A percentile compares a stretch with the other conserved stretches of the same genome.
phyloP scores from a whole-genome alignment of 2,797 vertebrate genomes.

The Micropoecilia bifurca region DNA sequence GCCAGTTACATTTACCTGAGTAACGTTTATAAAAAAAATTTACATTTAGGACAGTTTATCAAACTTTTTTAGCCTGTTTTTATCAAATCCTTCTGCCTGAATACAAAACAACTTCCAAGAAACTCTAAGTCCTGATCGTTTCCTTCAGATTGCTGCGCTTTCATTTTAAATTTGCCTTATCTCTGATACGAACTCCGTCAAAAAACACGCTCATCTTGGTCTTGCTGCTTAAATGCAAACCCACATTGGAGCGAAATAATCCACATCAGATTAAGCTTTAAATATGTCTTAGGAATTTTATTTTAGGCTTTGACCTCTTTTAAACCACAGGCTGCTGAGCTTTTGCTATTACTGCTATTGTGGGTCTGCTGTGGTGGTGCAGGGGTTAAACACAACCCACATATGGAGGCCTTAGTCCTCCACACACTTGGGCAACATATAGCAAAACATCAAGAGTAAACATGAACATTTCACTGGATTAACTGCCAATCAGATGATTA shows the following conservation, averaged over 20 bases:
- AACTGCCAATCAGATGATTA: neutral
- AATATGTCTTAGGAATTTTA: constrained; percentile 7
- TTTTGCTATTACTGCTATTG: too few relatives aligned
- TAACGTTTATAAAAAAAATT: too few relatives aligned
- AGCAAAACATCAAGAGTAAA: neutral
- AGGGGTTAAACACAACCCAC: too few relatives aligned
- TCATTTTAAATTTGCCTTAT: neutral
- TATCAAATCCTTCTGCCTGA: neutral
- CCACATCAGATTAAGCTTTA: neutral
- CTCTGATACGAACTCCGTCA: neutral
- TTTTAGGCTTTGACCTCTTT: constrained; percentile 9
- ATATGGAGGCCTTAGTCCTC: too few relatives aligned
- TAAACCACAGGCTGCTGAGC: neutral
- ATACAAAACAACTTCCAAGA: neutral
- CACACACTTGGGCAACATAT: neutral
- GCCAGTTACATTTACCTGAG: too few relatives aligned
- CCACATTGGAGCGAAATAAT: constrained; percentile 6
- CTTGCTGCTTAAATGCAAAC: neutral
- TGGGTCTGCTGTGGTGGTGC: too few relatives aligned
- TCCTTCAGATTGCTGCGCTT: neutral
- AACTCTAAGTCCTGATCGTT: neutral
- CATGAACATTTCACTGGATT: neutral
- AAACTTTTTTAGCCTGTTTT: too few relatives aligned
- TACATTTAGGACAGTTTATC: too few relatives aligned
- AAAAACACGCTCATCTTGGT: neutral